phyloP scores from a whole-genome alignment of 35 echinoderm and acorn worm species.

The Strongylocentrotus purpuratus region DNA sequence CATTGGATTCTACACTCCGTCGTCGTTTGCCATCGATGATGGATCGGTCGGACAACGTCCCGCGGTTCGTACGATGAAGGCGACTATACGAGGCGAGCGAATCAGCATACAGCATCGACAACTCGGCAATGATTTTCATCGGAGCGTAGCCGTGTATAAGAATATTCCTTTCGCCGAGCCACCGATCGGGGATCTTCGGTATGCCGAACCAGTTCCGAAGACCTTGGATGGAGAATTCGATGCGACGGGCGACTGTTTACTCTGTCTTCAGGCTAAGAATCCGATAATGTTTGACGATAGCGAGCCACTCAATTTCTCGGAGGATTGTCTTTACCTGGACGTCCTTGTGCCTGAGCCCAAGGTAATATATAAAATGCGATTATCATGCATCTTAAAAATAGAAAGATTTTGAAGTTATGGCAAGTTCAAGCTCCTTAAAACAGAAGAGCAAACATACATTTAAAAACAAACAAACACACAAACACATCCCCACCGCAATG shows the following conservation, averaged over 20 bases:
- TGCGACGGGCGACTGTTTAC: not conserved
- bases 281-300: not conserved
- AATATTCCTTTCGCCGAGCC: conserved; percentile 5
- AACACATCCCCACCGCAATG: too few species aligned
- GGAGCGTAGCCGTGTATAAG: not conserved
- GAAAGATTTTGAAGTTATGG: too few species aligned
- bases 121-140: not conserved
- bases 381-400: too few species aligned
- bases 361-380: not conserved
- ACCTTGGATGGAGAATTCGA: not conserved
- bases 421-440: too few species aligned
- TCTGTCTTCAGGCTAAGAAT: not conserved
- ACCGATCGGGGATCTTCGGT: conserved; percentile 28
- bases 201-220: not conserved
- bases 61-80: not conserved
- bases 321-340: conserved; percentile 26
- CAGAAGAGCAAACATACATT: too few species aligned
- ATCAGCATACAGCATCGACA: not conserved
- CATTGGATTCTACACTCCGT: not conserved
- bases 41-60: not conserved
- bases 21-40: not conserved
- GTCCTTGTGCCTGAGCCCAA: not conserved
- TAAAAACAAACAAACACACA: too few species aligned
- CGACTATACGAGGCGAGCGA: not conserved
- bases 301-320: not conserved